Evolutionary conservation across 2,888 invertebrate species (phyloP).

Genomic region (Tenthredo mesomela): DNA sequence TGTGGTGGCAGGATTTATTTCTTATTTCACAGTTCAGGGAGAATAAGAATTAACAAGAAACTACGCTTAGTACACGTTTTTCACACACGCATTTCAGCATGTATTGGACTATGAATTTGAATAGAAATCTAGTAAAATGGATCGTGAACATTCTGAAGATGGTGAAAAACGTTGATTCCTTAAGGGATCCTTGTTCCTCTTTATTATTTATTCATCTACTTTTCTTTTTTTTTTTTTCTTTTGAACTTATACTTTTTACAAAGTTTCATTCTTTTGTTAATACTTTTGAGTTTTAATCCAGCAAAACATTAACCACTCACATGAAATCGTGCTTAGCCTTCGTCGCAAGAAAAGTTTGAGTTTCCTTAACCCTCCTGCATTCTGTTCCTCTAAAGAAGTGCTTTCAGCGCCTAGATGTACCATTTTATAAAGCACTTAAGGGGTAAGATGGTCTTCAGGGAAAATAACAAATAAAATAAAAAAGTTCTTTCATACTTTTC

Average conservation of each 20-base stretch:
- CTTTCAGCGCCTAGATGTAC: slow-evolving; percentile 44
- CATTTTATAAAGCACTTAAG: slow-evolving; percentile 44
- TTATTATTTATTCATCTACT: neutral
- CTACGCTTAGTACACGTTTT: neutral
- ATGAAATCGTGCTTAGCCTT: slow-evolving; percentile 17
- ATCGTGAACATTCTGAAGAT: neutral
- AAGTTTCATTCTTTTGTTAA: neutral
- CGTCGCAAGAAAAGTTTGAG: slow-evolving; percentile 12
- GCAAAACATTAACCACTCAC: slow-evolving; percentile 10
- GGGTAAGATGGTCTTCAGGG: slow-evolving; percentile 10
- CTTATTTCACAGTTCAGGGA: neutral
- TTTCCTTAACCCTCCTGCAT: slow-evolving; percentile 27
- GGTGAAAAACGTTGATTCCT: neutral
- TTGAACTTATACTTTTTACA: neutral
- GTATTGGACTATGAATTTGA: neutral
- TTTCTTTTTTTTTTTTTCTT: neutral
- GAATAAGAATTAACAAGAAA: neutral
- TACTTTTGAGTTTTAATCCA: slow-evolving; percentile 19
- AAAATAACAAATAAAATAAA: slow-evolving; percentile 30
- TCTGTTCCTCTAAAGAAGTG: slow-evolving; percentile 39
- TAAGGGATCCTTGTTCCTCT: neutral
- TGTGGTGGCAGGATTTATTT: neutral
- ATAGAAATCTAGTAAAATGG: neutral
- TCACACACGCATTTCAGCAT: neutral
- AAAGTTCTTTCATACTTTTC: slow-evolving; percentile 19